Evolutionary conservation across 2,113 vertebrate genomes (phyloP).

Genomic region (Xenopus tropicalis): DNA sequence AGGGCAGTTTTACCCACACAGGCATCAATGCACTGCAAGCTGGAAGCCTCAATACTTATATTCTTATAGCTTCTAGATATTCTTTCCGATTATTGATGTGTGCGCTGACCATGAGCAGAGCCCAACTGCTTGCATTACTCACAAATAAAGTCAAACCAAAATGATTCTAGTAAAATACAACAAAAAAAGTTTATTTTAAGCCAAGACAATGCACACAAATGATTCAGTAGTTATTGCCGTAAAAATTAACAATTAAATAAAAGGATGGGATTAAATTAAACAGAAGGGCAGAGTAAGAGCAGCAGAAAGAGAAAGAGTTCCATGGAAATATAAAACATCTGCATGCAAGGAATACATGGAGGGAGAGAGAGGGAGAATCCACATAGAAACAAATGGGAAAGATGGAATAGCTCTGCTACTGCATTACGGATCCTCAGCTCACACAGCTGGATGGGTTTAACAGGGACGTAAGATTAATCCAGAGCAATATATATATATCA

Average conservation of each 20-base stretch:
- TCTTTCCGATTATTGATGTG: no score
- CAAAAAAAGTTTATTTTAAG: slow-evolving; percentile 43
- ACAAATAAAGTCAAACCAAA: neutral
- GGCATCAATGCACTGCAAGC: no score
- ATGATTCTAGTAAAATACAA: slow-evolving; percentile 33
- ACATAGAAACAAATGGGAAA: neutral
- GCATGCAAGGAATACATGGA: slow-evolving; percentile 36
- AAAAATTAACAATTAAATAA: slow-evolving; percentile 46
- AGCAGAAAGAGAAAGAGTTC: slow-evolving; percentile 3
- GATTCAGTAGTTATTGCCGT: slow-evolving; percentile 45
- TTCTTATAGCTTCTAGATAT: no score
- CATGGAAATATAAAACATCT: slow-evolving; percentile 30
- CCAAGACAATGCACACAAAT: slow-evolving; percentile 42
- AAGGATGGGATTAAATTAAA: slow-evolving; percentile 44
- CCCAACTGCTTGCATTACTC: no score
- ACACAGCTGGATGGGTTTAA: no score
- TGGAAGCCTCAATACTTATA: no score
- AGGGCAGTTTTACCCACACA: no score
- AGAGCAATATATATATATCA: no score
- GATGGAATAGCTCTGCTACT: no score
- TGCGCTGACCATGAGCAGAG: no score
- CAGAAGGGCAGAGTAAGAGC: slow-evolving; percentile 20
- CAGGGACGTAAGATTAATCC: no score
- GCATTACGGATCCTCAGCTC: no score
- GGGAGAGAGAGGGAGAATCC: neutral